Conservation (phyloP, 2,888 invertebrate genomes). For the Tubulanus polymorphus region DNA sequence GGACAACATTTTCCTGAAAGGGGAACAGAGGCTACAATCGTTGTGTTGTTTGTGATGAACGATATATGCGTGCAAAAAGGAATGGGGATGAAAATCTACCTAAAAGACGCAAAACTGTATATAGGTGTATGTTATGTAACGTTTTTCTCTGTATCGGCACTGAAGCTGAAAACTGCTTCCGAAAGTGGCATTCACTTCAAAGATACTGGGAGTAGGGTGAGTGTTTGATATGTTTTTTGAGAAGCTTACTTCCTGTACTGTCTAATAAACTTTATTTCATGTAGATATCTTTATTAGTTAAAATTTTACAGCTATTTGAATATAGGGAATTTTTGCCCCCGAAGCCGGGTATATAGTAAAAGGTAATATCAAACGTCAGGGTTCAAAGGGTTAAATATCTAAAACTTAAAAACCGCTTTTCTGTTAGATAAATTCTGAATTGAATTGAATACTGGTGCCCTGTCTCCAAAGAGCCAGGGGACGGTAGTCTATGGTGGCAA, state of each 20-base stretch:
- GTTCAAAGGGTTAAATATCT: neutral
- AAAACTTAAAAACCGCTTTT: no score
- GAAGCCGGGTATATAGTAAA: no score
- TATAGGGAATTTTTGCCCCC: no score
- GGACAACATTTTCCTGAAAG: conserved; percentile 11
- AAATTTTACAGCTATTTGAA: no score
- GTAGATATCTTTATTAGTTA: no score
- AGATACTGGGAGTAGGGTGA: neutral
- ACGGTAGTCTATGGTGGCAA: no score
- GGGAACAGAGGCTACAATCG: conserved; percentile 7
- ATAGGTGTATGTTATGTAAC: neutral
- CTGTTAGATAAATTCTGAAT: no score
- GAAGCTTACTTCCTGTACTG: no score
- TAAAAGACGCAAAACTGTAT: neutral
- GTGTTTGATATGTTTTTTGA: no score
- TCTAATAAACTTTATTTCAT: neutral
- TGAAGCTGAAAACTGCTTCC: neutral
- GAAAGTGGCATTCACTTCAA: neutral
- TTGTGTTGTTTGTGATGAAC: conserved; percentile 13
- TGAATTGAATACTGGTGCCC: no score
- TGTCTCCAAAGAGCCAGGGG: no score
- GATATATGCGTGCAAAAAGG: conserved; percentile 1
- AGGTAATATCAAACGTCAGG: no score
- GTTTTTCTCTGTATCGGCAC: neutral
- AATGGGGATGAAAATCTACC: neutral